Base-by-base conservation (phyloP, 1,140 invertebrate genomes). In the Papilio helenus region DNA sequence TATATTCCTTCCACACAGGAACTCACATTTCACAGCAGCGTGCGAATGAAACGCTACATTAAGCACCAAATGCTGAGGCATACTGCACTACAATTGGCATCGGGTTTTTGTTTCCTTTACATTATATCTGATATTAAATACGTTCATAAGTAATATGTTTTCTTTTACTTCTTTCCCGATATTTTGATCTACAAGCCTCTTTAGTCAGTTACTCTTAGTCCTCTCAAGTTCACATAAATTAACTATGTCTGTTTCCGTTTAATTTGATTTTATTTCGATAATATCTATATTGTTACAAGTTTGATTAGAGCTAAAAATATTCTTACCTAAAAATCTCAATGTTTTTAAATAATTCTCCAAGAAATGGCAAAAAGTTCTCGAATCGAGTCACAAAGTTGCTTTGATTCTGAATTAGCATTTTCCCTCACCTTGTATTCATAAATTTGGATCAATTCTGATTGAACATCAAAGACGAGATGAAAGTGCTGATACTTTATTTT, bases 1-100 rank as follows among this genome's bases (percentile, higher is more conserved):
- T 76, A 58, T 76, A 76, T 76, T 76, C 73, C 26, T 76, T 55
- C 18, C 73, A 55, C 49, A 76, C 73, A 76, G 73, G 26, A 76
- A 76, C 44, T 58, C 73, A 76, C 73, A 76, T 76, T 76, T 76
- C 73, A 76, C 73, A 76, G 73, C 49, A 51, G 73, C 73, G 49
- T 76, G 73, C 73, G 73, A 76, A 76, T 76, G 73, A 76, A 76
- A 55, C 49, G 73, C 49, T 76, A 76, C 73, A 76, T 76, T 76
- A 76, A 76, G 26, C 73, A 16, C 73, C 73, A 49, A 76, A 76
- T 76, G 73, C 26, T 55, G 51, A 55, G 73, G 46, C 73, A 76
- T 76, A 55, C 73, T 76, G 73, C 73, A 76, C 73, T 51, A 58
- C 46, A 55, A 58, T 74, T 51, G 72, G 72, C 72, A 76, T 76